Evolutionary conservation across 2,888 invertebrate genomes (phyloP).

Genomic region (Phaedon cochleariae): DNA sequence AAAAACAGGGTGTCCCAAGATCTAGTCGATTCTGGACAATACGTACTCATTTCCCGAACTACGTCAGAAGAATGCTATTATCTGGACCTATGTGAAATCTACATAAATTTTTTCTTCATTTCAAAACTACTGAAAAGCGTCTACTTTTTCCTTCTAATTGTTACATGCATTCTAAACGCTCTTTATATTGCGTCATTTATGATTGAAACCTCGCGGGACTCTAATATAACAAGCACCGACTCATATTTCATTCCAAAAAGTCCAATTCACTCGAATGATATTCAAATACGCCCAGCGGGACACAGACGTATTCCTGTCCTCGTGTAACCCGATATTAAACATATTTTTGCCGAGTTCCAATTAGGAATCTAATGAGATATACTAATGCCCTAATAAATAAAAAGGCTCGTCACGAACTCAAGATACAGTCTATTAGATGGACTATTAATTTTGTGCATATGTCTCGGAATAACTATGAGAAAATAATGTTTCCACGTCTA

Average conservation of each 20-base stretch:
- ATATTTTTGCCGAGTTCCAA: slow-evolving; percentile 15
- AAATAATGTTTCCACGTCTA: neutral
- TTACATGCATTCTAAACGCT: neutral
- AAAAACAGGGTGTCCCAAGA: too few relatives aligned
- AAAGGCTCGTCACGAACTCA: slow-evolving; percentile 12
- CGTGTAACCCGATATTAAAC: slow-evolving; percentile 8
- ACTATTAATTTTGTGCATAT: slow-evolving; percentile 15
- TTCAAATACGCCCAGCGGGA: neutral
- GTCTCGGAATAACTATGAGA: neutral
- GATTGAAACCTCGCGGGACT: neutral
- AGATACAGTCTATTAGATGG: neutral
- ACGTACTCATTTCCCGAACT: too few relatives aligned
- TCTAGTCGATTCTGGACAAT: too few relatives aligned
- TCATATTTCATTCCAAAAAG: neutral
- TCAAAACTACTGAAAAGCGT: too few relatives aligned
- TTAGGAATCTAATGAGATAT: slow-evolving; percentile 20
- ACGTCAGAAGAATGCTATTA: too few relatives aligned
- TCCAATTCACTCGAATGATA: neutral
- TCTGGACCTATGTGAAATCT: too few relatives aligned
- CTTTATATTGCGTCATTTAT: neutral
- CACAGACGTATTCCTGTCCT: neutral
- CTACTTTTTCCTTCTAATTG: too few relatives aligned
- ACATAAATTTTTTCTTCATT: too few relatives aligned
- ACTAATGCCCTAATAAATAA: slow-evolving; percentile 19
- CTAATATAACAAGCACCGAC: too few relatives aligned